A percentile compares a stretch with the other conserved stretches of the same genome.
These are phyloP conservation scores for Beris chalybata DNA, from an alignment of 2,888 invertebrate genomes.

Conservation along the genomic window DNA sequence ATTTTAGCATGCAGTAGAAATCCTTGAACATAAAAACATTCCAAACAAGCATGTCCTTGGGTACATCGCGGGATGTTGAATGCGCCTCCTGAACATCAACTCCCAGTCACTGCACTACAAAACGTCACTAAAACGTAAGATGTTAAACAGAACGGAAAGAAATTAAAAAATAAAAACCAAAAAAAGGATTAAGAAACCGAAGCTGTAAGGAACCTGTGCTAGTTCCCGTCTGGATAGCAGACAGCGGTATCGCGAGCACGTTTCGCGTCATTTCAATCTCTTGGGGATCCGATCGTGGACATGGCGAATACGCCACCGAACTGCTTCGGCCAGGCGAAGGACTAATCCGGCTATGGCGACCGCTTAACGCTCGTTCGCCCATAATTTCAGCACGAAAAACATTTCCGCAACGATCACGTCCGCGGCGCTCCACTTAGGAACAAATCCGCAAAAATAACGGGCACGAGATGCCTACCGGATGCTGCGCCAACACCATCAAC, in stretches of 20 bases:
- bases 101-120: neutral
- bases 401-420: constrained; percentile 22
- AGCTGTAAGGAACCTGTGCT: constrained; percentile 43
- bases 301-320: constrained; percentile 53
- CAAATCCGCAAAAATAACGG: neutral
- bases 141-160: constrained; percentile 5
- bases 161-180: constrained; percentile 7
- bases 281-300: constrained; percentile 54
- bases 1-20: constrained; percentile 20
- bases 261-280: constrained; percentile 51
- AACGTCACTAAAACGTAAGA: constrained; percentile 12
- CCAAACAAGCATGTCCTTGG: constrained; percentile 25
- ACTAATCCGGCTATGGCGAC: constrained; percentile 54
- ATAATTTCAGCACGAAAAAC: constrained; percentile 14
- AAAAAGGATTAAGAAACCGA: constrained; percentile 13
- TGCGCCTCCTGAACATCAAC: constrained; percentile 15
- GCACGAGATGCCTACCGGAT: neutral
- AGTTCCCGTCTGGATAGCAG: constrained; percentile 53
- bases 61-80: constrained; percentile 27
- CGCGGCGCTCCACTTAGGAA: neutral
- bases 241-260: constrained; percentile 56
- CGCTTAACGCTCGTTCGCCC: constrained; percentile 42
- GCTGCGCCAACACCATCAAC: constrained; percentile 8
- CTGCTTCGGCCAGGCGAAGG: constrained; percentile 54
- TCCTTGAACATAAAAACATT: constrained; percentile 22